Base-by-base conservation (phyloP, 2,113 vertebrate species). In the Cynoglossus semilaevis region DNA sequence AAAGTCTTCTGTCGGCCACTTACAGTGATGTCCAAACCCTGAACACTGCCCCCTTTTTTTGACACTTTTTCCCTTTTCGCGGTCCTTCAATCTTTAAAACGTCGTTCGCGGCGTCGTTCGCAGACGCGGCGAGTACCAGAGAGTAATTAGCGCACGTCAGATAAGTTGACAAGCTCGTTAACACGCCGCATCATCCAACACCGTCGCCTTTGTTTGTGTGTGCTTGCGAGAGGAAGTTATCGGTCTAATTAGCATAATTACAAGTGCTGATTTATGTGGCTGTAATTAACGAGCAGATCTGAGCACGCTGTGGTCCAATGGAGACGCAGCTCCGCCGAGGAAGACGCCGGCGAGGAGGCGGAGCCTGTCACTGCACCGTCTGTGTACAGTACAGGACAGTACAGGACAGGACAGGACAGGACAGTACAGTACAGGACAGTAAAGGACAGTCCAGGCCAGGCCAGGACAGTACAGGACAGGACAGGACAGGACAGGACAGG, bases 101-200 rank as follows among this genome's bases (percentile, higher is more conserved):
- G 29, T 66, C 36, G 34, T 55, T 41, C 22, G 45, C 66, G 43
- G n/a, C n/a, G n/a, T n/a, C n/a, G n/a, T n/a, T 55, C 49, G 53
- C 58, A 52, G 14, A 29, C 72, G 66, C 71, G 44, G 66, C 56
- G 73, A 81, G 72, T 77, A 78, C 74, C 67, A 40, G 42, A 11
- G 69, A 82, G 74, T 87, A 88, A 89, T 90, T 90, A 89, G 76
- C 76, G 63, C 38, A 74, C 63, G 82, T 83, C 76, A 81, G 81
- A 82, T 90, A 90, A 89, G 81, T 84, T 87, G 87, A 89, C 81
- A 82, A 85, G 87, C 89, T 89, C 43, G 72, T 90, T 90, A 91
- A 87, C 80, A 70, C 74, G 74, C 64, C n/a, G 74, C 81, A 81
- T 88, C 88, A 83, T 85, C 76, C 51, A 67, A 86, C 81, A 83